Percentiles rank a stretch among this genome's conserved stretches.
phyloP scores from a whole-genome alignment of 1,140 invertebrate species.

The Temnothorax nylanderi region DNA sequence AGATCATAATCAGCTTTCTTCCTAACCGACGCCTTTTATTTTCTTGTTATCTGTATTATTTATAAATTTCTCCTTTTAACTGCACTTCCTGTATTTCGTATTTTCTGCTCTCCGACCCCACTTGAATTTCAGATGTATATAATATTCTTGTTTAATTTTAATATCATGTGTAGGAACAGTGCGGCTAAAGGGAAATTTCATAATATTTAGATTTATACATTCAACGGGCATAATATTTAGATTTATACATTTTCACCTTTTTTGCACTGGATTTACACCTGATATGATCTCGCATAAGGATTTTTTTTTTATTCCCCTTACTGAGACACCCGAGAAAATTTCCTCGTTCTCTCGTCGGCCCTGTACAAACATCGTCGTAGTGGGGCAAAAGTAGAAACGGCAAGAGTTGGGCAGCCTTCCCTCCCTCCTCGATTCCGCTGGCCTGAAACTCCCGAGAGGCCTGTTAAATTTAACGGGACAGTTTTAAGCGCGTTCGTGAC shows the following conservation, averaged over 20 bases:
- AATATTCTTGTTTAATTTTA: background rate
- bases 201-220: too few species aligned
- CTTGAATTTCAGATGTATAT: too few species aligned
- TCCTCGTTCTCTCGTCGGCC: background rate
- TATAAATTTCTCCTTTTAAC: background rate
- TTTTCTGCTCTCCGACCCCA: too few species aligned
- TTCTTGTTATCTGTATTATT: background rate
- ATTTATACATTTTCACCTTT: background rate
- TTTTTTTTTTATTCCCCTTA: background rate
- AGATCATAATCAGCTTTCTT: background rate
- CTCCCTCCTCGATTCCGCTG: background rate
- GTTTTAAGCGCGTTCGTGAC: background rate
- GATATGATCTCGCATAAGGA: background rate
- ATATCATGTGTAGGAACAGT: background rate
- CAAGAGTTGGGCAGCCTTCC: background rate
- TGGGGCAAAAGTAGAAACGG: slow-evolving; percentile 8
- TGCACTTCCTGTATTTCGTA: background rate
- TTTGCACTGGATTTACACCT: background rate
- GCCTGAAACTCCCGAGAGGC: background rate
- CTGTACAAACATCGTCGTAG: background rate
- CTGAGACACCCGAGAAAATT: background rate
- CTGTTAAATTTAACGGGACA: slow-evolving; percentile 40
- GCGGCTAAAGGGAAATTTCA: background rate
- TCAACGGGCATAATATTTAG: background rate
- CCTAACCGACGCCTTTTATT: background rate